Base-by-base conservation (phyloP, 1,140 invertebrate genomes). In the Sipha flava region DNA sequence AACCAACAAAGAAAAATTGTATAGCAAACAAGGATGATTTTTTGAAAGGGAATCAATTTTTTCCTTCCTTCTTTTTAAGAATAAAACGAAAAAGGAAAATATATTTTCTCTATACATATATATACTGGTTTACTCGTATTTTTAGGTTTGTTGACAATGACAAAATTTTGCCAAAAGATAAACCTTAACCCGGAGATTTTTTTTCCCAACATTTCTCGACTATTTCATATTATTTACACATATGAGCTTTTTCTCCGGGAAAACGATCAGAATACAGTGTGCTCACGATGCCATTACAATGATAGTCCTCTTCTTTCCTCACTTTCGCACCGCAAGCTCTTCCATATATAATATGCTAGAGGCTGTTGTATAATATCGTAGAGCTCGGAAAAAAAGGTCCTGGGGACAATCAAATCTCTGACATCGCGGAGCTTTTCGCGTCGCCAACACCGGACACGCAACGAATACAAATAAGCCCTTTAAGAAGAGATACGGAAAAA, bases 381-480 rank as follows among this genome's bases (percentile, higher is more conserved):
- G 31, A 75, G 47, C 31, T 52, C 54, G 45, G 7, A 43, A 37
- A 57, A 73, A 77, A 77, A 77, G 49, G 73, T 75, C 47, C 5
- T 10, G 18, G 29, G 72, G 47, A 75, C 73, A 77, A 77, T 77
- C 73, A 59, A 77, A 77, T 77, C 73, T 77, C 73, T 77, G 73
- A 52, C 52, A 57, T 59, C 21, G 73, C 31, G 52, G 70, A 31
- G 73, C 52, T 77, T 77, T 77, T 57, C 73, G 73, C 73, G 52
- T 57, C 34, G 31, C 52, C 73, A 23, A 59, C 52, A 43, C 49
- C 52, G 52, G 52, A 77, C 73, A 59, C 73, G 73, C 73, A 52
- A 77, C 73, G 73, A 77, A 77, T 77, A 77, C 73, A 59, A 77
- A 77, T 77, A 77, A 77, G 73, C 45, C 73, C 29, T 75, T 75